Evolutionary conservation across 1,140 invertebrate genomes (phyloP), one percentile per base, ranked within the genome.

Genomic region (Cyrtorhinus lividipennis): DNA sequence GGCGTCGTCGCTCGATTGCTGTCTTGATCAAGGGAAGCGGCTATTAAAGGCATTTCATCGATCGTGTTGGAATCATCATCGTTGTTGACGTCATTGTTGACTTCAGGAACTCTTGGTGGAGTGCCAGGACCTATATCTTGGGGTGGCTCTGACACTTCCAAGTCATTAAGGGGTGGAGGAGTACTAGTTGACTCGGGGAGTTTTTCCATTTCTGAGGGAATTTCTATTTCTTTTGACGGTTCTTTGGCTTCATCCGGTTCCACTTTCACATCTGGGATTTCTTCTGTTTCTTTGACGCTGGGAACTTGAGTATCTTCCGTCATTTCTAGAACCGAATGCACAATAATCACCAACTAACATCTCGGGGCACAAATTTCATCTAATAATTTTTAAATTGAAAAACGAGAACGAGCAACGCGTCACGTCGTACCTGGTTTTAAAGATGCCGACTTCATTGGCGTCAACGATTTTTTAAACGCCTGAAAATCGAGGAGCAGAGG

Each of bases 51-150:
- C 65, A 64, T 30, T 64, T 63, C 45, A 25, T 60, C 27, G 0
- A 63, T 13, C 12, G 62, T 63, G 22, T 59, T 45, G 0, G 62
- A 63, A 46, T 38, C 45, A 22, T 48, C 24, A 46, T 24, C n/a
- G 13, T 45, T 8, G 10, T 24, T 8, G 2, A 5, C 27, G 56
- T 58, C 12, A 26, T 62, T 67, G n/a, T 18, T 56, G 15, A 68
- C 62, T 24, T 71, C 76, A 65, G 82, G 81, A 56, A 83, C 83
- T 0, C 85, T 88, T 61, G 85, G 85, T 2, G 86, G 86, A 64
- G 86, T 88, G 10, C 88, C 82, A 66, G 86, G 84, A 72, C 88
- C 86, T 23, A 88, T 74, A 71, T 88, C 86, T 66, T 79, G 83
- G 0, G 85, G 85, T 45, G 88, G 72, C 1, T 88, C 73, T 70